These are phyloP conservation scores for Scomber scombrus DNA, from an alignment of 2,113 vertebrate genomes.

Conservation along the genomic window DNA sequence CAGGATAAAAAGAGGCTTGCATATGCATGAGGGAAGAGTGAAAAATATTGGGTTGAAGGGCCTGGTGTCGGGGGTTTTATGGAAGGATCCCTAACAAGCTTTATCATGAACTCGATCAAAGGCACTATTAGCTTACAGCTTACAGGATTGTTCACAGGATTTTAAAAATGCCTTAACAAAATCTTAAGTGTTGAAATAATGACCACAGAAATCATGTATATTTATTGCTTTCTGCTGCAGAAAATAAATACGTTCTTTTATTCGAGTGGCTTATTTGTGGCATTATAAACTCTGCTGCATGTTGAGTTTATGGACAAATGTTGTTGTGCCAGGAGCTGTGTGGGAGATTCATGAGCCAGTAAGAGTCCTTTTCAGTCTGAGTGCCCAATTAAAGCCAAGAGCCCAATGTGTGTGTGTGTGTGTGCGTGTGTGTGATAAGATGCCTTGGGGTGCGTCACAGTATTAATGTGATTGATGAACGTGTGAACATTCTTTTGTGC, in stretches of 20 bases:
- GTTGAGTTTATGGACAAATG: constrained; percentile 35
- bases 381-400: neutral
- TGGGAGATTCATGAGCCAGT: constrained; percentile 27
- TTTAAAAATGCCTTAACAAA: neutral
- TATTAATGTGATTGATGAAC: constrained; percentile 60
- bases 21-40: constrained; percentile 29
- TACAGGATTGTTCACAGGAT: neutral
- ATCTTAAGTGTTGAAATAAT: neutral
- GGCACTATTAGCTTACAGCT: neutral
- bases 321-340: constrained; percentile 5
- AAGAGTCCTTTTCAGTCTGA: constrained; percentile 5
- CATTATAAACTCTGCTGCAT: constrained; percentile 20
- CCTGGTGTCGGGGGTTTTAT: neutral
- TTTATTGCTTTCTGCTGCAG: constrained; percentile 18
- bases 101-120: constrained; percentile 2
- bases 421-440: constrained; percentile 38
- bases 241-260: constrained; percentile 23
- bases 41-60: neutral
- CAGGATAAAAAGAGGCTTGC: constrained; percentile 2
- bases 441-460: constrained; percentile 41
- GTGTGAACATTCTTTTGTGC: constrained; percentile 54
- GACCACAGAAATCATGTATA: neutral
- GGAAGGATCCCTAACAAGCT: neutral
- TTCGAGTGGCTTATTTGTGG: constrained; percentile 17
- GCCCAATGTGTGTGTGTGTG: constrained; percentile 3